Evolutionary conservation across 2,113 vertebrate species (phyloP).

Genomic region (Balaeniceps rex): DNA sequence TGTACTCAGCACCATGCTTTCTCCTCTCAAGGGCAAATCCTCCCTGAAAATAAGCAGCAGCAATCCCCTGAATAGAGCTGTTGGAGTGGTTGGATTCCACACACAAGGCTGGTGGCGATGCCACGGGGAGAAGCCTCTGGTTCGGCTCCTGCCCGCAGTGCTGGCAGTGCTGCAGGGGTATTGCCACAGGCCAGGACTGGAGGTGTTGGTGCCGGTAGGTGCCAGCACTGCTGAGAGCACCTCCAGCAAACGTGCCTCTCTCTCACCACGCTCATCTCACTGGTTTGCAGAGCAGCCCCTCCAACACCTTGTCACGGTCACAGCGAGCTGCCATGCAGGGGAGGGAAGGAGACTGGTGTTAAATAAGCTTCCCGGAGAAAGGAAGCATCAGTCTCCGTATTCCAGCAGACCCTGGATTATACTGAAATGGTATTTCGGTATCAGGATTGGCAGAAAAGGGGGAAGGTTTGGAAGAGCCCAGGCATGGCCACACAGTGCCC

Average conservation of each 20-base stretch:
- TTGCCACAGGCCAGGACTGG: too few relatives aligned
- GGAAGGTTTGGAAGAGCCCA: not conserved
- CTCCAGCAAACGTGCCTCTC: rapidly evolving
- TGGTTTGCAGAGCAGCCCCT: not conserved
- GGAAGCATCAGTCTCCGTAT: not conserved
- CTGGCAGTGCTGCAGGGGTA: not conserved
- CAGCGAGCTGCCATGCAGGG: rapidly evolving
- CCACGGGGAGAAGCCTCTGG: not conserved
- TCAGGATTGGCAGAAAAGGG: not conserved
- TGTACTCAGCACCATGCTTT: not conserved
- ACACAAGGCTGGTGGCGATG: rapidly evolving
- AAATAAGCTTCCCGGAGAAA: not conserved
- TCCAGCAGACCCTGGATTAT: not conserved
- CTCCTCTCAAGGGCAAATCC: not conserved
- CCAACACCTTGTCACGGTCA: not conserved
- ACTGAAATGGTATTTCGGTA: not conserved
- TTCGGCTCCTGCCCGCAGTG: rapidly evolving
- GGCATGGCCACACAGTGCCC: rapidly evolving
- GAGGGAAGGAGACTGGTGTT: not conserved
- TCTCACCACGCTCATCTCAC: not conserved
- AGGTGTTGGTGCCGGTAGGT: too few relatives aligned
- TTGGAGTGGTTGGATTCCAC: not conserved
- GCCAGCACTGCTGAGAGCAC: not conserved
- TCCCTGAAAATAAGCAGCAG: not conserved
- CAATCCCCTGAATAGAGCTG: not conserved